Evolutionary conservation across 1,140 invertebrate genomes (phyloP).

Genomic region (Diorhabda elongata): DNA sequence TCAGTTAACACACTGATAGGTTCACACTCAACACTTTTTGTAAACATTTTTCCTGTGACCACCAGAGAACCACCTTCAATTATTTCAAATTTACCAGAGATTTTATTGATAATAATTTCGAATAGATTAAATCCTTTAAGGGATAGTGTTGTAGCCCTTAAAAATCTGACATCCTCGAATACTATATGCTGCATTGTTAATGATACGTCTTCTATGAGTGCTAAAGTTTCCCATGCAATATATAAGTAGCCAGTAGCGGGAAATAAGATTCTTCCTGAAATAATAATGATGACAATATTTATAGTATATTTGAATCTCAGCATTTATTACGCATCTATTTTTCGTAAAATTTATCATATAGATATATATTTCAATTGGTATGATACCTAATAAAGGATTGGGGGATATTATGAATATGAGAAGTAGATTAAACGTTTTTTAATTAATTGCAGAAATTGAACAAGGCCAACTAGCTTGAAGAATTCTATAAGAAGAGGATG

Average conservation of each 20-base stretch:
- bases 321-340: too few relatives aligned
- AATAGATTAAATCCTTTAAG: slow-evolving; percentile 67
- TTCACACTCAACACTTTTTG: too few relatives aligned
- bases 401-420: too few relatives aligned
- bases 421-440: too few relatives aligned
- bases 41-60: slow-evolving; percentile 60
- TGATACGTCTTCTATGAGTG: slow-evolving; percentile 64
- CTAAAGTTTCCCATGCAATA: slow-evolving; percentile 85
- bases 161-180: slow-evolving; percentile 83
- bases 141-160: slow-evolving; percentile 75
- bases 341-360: too few relatives aligned
- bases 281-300: neutral
- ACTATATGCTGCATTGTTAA: slow-evolving; percentile 69
- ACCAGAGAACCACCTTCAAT: slow-evolving; percentile 57
- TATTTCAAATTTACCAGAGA: slow-evolving; percentile 75
- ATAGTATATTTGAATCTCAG: too few relatives aligned
- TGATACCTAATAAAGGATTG: too few relatives aligned
- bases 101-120: slow-evolving; percentile 76
- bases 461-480: too few relatives aligned
- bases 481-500: too few relatives aligned
- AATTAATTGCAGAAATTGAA: too few relatives aligned
- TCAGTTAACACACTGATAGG: too few relatives aligned
- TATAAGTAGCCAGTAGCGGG: slow-evolving; percentile 85
- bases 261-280: slow-evolving; percentile 70
- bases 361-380: too few relatives aligned